Base-by-base conservation (phyloP, 92 coral and sea anemone species). In the Porites lobata region DNA sequence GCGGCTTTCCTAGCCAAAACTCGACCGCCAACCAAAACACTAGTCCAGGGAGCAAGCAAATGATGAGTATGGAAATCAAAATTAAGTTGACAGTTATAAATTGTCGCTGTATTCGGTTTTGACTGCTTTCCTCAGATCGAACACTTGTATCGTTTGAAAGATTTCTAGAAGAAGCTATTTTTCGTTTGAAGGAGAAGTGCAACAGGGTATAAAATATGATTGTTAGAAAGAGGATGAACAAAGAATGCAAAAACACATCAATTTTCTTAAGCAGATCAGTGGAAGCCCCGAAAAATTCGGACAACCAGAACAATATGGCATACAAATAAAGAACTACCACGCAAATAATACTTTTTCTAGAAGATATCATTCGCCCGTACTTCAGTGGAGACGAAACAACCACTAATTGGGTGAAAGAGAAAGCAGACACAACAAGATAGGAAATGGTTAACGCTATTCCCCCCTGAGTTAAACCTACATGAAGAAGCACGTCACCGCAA, bases 321-420 rank as follows among this genome's bases (percentile, higher is more conserved):
- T 80, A 87, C 6, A 62, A 53, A 62, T 77, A 80, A 9, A 84
- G 14, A 3, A 81, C 22, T 12, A 58, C 12, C 50, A 50, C 72
- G 32, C 81, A 50, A 71, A 26, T 7, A 7, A 8, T 7, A 17
- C 73, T 80, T 72, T 65, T 88, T 29, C 32, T 17, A 29, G 52
- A 79, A 15, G 91, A 81, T 9, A 64, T 68, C 65, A 17, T 22
- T 8, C 87, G 61, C n/a, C 81, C 91, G 64, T 88, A 81, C 9
- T 81, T 88, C 2, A 88, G 76, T 7, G 91, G 87, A 3, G 87
- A 88, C 20, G 50, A 58, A 24, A 88, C 67, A 12, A 71, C 81
- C 63, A 81, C 81, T 7, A 71, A 65, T 7, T 88, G 87, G 0
- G 80, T 65, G 2, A 74, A 38, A 51, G 91, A 81, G 38, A 87